Evolutionary conservation across 2,888 invertebrate species (phyloP), one percentile per base, ranked within the genome.

Genomic region (Antitype chi): DNA sequence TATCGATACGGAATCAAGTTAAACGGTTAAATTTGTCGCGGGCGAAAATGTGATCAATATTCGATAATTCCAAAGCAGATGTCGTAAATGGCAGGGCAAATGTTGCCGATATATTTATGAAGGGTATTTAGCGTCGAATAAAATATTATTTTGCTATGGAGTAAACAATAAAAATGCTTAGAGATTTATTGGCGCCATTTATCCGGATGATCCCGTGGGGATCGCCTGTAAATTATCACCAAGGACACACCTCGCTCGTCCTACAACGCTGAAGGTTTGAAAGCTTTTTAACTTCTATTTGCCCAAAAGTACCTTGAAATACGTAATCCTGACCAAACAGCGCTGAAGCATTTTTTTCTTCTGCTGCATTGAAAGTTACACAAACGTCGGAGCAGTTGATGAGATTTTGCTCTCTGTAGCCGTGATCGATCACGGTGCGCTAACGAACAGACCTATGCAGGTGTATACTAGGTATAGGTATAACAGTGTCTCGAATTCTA

Each of bases 151-250:
- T 88, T 82, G 86, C 84, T 82, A 81, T 86, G 76, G 84, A 87
- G 87, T 89, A 87, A 87, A 91, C 88, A 91, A 91, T 92, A 92
- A 92, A 91, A 90, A 89, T 85, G 89, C 85, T 89, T 85, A 81
- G 81, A 89, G 90, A 94, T 94, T 94, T 94, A 94, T 93, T 87
- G 90, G 70, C 72, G 84, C 76, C 89, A 90, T 91, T 93, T 92
- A 93, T 93, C 92, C 91, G 91, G 91, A 90, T 94, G 90, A 93
- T 94, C 93, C 92, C 86, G 70, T 70, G 87, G 88, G 91, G 88
- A 85, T 88, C 70, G 87, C 83, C 85, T 85, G 89, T 93, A 92
- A 93, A 93, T 94, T 92, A 93, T 92, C 90, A 90, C 88, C 87
- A 84, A 90, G 90, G 91, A 81, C 74, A 72, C 68, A 76, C 53